phyloP scores from a whole-genome alignment of 2,113 vertebrate genomes.

The Irena cyanogastra region DNA sequence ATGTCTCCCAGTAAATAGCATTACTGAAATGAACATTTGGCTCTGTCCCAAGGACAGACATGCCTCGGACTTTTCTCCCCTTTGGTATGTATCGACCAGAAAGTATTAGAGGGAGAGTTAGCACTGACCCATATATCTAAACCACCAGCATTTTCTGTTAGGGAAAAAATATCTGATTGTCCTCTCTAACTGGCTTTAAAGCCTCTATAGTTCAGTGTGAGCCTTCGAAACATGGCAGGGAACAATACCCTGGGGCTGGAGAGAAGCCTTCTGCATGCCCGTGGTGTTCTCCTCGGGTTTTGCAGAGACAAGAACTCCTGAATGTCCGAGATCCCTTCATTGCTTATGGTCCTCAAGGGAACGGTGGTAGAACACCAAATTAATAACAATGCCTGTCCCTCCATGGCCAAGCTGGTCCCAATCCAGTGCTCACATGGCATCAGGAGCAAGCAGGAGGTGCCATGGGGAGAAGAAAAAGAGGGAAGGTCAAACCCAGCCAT shows the following conservation, averaged over 20 bases:
- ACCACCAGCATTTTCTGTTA: conserved; percentile 8
- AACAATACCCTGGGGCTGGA: background rate
- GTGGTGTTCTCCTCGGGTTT: background rate
- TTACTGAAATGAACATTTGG: conserved; percentile 37
- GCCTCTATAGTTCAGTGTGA: background rate
- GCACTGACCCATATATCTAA: conserved; percentile 25
- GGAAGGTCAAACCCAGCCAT: accelerated
- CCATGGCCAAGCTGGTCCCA: background rate
- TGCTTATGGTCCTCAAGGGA: background rate
- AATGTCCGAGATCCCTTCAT: accelerated
- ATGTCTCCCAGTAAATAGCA: conserved; percentile 44
- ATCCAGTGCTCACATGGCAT: accelerated
- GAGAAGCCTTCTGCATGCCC: background rate
- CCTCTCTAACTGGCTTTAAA: conserved; percentile 3
- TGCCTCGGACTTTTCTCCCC: conserved; percentile 15
- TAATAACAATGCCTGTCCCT: accelerated
- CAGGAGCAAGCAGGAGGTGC: accelerated
- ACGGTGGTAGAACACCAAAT: accelerated
- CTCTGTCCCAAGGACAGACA: background rate
- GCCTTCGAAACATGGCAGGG: background rate
- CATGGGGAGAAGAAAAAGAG: background rate
- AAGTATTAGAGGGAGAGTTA: conserved; percentile 19
- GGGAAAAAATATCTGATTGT: conserved; percentile 38
- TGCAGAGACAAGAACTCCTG: background rate
- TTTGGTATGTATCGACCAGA: conserved; percentile 34